Evolutionary conservation across 2,113 vertebrate genomes (phyloP), one percentile per base, ranked within the genome.

Genomic region (Charadrius vociferus): DNA sequence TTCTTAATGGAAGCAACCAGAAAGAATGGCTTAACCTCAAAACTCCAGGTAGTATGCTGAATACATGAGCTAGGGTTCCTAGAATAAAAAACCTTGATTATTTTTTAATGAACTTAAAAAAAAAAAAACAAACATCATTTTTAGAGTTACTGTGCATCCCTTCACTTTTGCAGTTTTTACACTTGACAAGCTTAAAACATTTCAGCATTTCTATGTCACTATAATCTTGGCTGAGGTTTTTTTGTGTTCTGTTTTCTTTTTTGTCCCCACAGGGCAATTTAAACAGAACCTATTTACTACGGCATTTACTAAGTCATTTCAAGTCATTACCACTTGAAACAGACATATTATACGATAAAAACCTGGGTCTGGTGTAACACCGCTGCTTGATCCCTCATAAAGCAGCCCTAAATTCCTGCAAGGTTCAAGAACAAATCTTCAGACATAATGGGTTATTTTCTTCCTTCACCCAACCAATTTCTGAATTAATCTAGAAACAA

Each of bases 111-210:
- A 94, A 21, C 17, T 63, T 17, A 2, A 41, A 59, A 45, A 53
- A 52, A 43, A n/a, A n/a, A n/a, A n/a, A n/a, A n/a, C n/a, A n/a
- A n/a, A 2, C 0, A 1, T 32, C 6, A 7, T 7, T 47, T 67
- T 75, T 70, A 41, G 5, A 67, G 7, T 72, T 89, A 81, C 5
- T 56, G 6, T 43, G 26, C 17, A 61, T n/a, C 23, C 6, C 39
- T 78, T 81, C 15, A 39, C 20, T 90, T 71, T 10, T 43, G 71
- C 14, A 52, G 3, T 26, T 85, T 81, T 65, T 47, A 27, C 7
- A 86, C 6, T 19, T 19, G 50, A 77, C 47, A 81, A 67, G 19
- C 11, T 39, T 52, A 70, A 70, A 83, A 73, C 17, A 52, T 18
- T 43, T 66, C 10, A 90, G 7, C 18, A 30, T 58, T 70, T 70